Evolutionary conservation across 1,140 invertebrate genomes (phyloP).

Genomic region (Apis dorsata): DNA sequence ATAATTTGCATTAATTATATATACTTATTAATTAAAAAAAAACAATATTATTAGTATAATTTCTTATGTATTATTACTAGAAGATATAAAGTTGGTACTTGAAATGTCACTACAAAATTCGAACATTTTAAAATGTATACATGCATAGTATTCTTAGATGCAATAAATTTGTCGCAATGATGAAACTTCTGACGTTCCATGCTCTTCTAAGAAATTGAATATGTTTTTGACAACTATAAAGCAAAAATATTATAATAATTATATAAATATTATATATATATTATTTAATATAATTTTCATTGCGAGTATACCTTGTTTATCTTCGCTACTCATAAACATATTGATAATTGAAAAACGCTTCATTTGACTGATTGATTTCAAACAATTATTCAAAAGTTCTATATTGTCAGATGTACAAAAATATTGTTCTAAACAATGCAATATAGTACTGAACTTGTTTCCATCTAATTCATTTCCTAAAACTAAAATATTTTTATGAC

Average conservation of each 20-base stretch:
- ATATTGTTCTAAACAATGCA: slow-evolving; percentile 65
- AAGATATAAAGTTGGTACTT: slow-evolving; percentile 10
- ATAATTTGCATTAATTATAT: background rate
- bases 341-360: slow-evolving; percentile 64
- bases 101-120: slow-evolving; percentile 13
- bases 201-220: slow-evolving; percentile 60
- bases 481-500: slow-evolving; percentile 51
- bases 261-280: slow-evolving; percentile 1
- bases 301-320: slow-evolving; percentile 64
- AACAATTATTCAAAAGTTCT: slow-evolving; percentile 52
- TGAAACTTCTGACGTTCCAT: slow-evolving; percentile 31
- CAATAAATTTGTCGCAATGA: slow-evolving; percentile 53
- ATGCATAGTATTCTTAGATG: background rate
- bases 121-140: background rate
- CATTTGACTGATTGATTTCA: slow-evolving; percentile 59
- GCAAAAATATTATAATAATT: slow-evolving; percentile 21
- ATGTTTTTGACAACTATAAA: slow-evolving; percentile 62
- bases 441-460: slow-evolving; percentile 67
- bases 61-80: slow-evolving; percentile 1
- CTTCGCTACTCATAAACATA: slow-evolving; percentile 66
- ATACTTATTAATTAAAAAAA: background rate
- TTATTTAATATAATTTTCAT: background rate
- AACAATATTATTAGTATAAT: background rate
- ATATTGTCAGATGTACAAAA: slow-evolving; percentile 60
- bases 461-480: slow-evolving; percentile 70